Evolutionary conservation across 2,888 invertebrate genomes (phyloP).

Genomic region (Dendrolimus pini): DNA sequence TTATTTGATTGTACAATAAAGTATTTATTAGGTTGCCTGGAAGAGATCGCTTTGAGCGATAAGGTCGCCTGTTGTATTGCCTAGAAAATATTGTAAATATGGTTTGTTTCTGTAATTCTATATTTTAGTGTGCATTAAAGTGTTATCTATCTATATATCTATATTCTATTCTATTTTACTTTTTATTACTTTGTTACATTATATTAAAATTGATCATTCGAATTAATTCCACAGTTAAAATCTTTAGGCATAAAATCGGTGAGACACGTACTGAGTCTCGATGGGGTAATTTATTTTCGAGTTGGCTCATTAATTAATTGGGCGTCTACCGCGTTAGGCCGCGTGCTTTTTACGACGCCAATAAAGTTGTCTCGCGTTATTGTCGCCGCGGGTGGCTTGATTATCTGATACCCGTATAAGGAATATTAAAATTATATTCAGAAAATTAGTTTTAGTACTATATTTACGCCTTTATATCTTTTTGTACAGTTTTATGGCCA

Average conservation of each 20-base stretch:
- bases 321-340: constrained; percentile 47
- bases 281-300: constrained; percentile 58
- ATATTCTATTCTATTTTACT: constrained; percentile 10
- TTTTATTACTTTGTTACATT: neutral
- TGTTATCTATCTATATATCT: too few species aligned
- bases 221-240: neutral
- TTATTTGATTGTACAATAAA: too few species aligned
- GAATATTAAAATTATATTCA: neutral
- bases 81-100: too few species aligned
- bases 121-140: too few species aligned
- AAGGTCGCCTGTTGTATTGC: too few species aligned
- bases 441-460: neutral
- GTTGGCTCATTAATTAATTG: constrained; percentile 68
- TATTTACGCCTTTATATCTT: neutral
- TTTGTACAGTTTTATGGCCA: neutral
- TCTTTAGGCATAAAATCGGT: neutral
- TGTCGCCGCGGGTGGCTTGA: constrained; percentile 42
- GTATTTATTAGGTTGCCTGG: too few species aligned
- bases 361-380: constrained; percentile 46
- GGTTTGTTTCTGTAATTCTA: too few species aligned
- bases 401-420: constrained; percentile 22
- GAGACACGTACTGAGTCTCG: constrained; percentile 43
- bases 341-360: constrained; percentile 58
- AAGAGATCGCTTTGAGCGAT: too few species aligned
- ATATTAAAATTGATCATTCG: neutral